A percentile compares a stretch with the other conserved stretches of the same genome.
phyloP scores from a whole-genome alignment of 2,113 vertebrate species.

The Anguilla japonica region DNA sequence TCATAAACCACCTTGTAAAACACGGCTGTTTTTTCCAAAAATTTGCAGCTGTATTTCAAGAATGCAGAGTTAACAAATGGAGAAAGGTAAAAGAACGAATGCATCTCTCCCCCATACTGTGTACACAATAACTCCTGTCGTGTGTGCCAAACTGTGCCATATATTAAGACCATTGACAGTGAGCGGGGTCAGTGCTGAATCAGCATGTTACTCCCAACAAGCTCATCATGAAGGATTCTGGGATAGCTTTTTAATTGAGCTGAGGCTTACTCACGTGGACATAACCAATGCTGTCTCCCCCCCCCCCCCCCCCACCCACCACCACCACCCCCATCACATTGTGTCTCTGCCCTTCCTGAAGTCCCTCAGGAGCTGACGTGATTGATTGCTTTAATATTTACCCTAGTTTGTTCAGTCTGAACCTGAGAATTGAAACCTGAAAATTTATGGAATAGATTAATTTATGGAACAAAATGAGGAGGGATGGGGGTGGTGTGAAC shows the following conservation, averaged over 20 bases:
- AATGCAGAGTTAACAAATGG: not conserved
- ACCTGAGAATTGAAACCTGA: slow-evolving; percentile 39
- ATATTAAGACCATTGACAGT: slow-evolving; percentile 32
- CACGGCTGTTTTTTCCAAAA: not conserved
- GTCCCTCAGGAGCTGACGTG: slow-evolving; percentile 39
- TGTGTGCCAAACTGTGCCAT: slow-evolving; percentile 21
- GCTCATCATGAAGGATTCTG: not conserved
- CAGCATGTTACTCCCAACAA: slow-evolving; percentile 26
- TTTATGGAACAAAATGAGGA: slow-evolving; percentile 41
- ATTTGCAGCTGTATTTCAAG: not conserved
- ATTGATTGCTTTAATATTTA: slow-evolving; percentile 63
- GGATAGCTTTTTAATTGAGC: slow-evolving; percentile 48
- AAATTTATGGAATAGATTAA: slow-evolving; percentile 53
- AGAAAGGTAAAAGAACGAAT: not conserved
- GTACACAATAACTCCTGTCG: slow-evolving; percentile 7
- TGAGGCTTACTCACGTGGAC: slow-evolving; percentile 2
- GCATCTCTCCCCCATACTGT: slow-evolving; percentile 10
- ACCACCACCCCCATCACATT: not conserved
- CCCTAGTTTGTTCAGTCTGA: slow-evolving; percentile 39
- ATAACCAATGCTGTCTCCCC: not conserved
- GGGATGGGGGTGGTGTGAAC: no score
- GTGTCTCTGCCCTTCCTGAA: slow-evolving; percentile 23
- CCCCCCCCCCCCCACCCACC: not conserved
- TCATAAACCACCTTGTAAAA: not conserved
- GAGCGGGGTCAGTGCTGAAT: slow-evolving; percentile 48